Evolutionary conservation across 2,888 invertebrate genomes (phyloP), one percentile per base, ranked within the genome.

Genomic region (Cistogaster globosa): DNA sequence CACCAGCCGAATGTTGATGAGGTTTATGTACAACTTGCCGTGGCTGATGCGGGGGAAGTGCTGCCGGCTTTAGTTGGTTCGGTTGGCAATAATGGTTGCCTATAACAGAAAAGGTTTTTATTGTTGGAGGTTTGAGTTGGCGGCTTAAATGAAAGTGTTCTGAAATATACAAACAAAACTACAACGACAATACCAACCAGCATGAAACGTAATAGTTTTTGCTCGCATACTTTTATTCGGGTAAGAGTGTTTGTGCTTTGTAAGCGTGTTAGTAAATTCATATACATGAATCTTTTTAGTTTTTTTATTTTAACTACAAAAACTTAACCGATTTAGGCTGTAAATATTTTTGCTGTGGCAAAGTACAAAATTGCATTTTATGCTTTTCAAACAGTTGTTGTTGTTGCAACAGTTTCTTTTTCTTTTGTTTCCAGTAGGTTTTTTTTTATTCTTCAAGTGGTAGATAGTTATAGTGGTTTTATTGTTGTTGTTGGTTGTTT

Each of bases 271-370:
- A 20, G 77, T 42, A 26, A 26, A 42, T 67, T 67, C 51, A 51
- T 51, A 16, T 51, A 68, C 60, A 76, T 76, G 75, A 45, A 74
- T 45, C 22, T 71, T 76, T 84, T 65, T 58, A 67, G 81, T 60
- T 71, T 65, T 48, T 32, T 26, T 3, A 2, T 26, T 11, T 55
- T 16, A 60, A 60, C 60, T 51, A 22, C 87, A 84, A 89, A 88
- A 90, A 89, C 89, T 90, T 90, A 90, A 90, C 90, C 90, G 90
- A 90, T 90, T 90, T 90, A 90, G 90, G 90, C 90, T 90, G 90
- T 89, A 90, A 89, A 90, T 90, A 89, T 89, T 89, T 78, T 81
- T 85, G 77, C 72, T 81, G 81, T 72, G 78, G 82, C 82, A 75
- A 85, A 75, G 78, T 71, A 85, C 71, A 71, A 85, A 85, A 85